Evolutionary conservation across 2,888 invertebrate genomes (phyloP), one percentile per base, ranked within the genome.

Genomic region (Drosophila pseudotalamancana): DNA sequence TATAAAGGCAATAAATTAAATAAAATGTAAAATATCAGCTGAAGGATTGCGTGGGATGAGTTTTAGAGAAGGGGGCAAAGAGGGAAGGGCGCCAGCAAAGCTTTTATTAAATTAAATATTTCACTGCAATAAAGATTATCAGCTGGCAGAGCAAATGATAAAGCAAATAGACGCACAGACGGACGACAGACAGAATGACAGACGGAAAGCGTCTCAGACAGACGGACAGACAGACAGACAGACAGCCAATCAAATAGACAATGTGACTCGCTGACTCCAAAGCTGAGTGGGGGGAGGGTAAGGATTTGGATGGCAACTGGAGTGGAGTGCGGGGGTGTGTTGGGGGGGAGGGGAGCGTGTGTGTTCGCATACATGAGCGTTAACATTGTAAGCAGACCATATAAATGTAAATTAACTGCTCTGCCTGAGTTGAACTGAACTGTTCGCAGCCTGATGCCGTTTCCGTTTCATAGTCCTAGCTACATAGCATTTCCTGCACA

Each of bases 311-410:
- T 9, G 16, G 35, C 39, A 8, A 21, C 16, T 1, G 9, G 11
- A 6, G 18, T n/a, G 5, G 9, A 19, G 12, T 19, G 12, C 19
- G 29, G 23, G 12, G 35, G 39, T 5, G 53, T 6, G 6, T 11
- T 9, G 6, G 21, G 6, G 12, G 6, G 11, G 35, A 27, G 2
- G 37, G 11, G 42, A 19, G 64, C 16, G 49, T 54, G 48, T 25
- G 45, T 54, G 31, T 18, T 62, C 55, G 43, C 84, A 73, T 71
- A 87, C 85, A 87, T 65, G 81, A 84, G 87, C 85, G 81, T 81
- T 81, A 87, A 81, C 81, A 81, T 87, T 81, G 87, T 81, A 87
- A 87, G 81, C 85, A 87, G 82, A 87, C 86, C 88, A 87, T 87
- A 83, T 83, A 83, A 83, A 83, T 83, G 83, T 87, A 83, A 83